Base-by-base conservation (phyloP, 1,140 invertebrate species). In the Atta texana region DNA sequence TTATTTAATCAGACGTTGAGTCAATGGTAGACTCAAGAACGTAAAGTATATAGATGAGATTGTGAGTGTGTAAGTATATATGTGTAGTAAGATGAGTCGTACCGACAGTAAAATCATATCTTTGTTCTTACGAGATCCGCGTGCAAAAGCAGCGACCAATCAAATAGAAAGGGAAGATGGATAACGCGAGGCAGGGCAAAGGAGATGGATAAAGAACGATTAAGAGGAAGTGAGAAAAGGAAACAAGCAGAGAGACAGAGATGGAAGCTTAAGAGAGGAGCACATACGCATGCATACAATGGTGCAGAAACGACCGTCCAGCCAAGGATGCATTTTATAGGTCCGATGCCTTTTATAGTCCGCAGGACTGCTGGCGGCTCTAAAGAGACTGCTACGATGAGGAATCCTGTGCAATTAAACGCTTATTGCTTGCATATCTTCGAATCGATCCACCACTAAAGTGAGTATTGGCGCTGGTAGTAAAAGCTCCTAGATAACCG, bases 371-470 rank as follows among this genome's bases (percentile, higher is more conserved):
- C 87, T 92, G 92, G 88, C 91, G 92, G 91, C 91, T 94, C 91
- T 93, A 91, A 94, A 91, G 92, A 94, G 92, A 91, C 92, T 94
- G 92, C 89, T 84, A 89, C 87, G 91, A 95, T 94, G 94, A 95
- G 93, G 94, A 95, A 95, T 95, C 94, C 94, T 72, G 95, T 94
- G 93, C 94, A 95, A 95, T 95, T 95, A 95, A 95, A 95, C 91
- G 92, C 93, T 95, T 95, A 95, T 94, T 95, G 94, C 95, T 93
- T 94, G 94, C 94, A 94, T 95, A 95, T 95, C 94, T 94, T 88
- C 92, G 92, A 95, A 95, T 95, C 95, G 94, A 95, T 95, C 93
- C 94, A 75, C 93, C 93, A 93, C 93, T 95, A 95, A 95, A 94
- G 91, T 93, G 87, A 92, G 93, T 95, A 95, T 95, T 92, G 93